Base-by-base conservation (phyloP, 2,888 invertebrate species). In the Cetonia aurata region DNA sequence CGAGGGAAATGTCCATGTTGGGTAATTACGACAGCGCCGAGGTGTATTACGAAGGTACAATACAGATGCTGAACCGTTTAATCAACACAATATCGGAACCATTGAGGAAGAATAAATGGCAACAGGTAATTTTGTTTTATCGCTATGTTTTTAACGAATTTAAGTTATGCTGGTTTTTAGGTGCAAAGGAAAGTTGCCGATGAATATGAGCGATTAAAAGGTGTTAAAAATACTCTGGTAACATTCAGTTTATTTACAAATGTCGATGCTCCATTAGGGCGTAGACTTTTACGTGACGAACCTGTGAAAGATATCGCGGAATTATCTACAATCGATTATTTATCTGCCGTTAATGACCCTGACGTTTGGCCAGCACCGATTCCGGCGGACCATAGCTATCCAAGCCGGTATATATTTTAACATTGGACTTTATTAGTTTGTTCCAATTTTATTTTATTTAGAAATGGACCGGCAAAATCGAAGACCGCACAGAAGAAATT, bases 11-110 rank as follows among this genome's bases (percentile, higher is more conserved):
- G 92, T 95, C 96, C 73, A 87, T 98, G 80, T 92, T 95, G 83
- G 98, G 98, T 19, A 96, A 97, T 85, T 99, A 99, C 83, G 98
- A 98, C 81, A 94, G 95, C 74, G 94, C 98, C 25, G 89, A 93
- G 76, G 94, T 97, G 71, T 97, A 96, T 85, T 98, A 97, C 83
- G 95, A 97, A 84, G 95, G 96, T 66, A 93, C 95, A 9, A 89
- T 98, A 71, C 95, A 96, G 83, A 95, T 96, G 88, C 92, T 99
- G 78, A 93, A 94, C 79, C 90, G 93, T 79, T 88, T 96, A 72
- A 88, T 98, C 53, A 88, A 90, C 37, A 92, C 92, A 66, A 93
- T 95, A 73, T 90, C 89, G 12, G 96, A 96, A 84, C 91, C 92
- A 44, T 89, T 91, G 71, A 88, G 94, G 74, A 95, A 94, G 84